Conservation (phyloP, 1,140 invertebrate genomes). For the Elysia chlorotica region DNA sequence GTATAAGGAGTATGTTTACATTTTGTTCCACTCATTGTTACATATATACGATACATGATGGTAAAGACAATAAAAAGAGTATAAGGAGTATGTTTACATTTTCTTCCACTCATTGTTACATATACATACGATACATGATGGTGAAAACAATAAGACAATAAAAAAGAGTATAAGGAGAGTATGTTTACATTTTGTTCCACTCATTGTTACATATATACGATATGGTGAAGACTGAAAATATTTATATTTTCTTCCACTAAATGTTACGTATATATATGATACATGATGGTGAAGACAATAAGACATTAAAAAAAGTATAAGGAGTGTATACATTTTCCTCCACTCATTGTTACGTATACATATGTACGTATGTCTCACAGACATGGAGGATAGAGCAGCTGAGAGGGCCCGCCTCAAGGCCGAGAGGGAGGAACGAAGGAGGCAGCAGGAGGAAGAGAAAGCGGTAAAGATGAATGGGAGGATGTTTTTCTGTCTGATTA, state of each 20-base stretch:
- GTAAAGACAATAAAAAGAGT: neutral
- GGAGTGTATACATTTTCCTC: neutral
- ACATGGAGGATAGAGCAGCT: constrained; percentile 57
- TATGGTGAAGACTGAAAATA: neutral
- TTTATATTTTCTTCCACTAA: neutral
- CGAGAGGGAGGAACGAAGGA: constrained; percentile 55
- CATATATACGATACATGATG: neutral
- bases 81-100: neutral
- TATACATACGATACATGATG: neutral
- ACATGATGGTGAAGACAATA: neutral
- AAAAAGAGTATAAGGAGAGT: too few species aligned
- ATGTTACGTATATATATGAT: neutral
- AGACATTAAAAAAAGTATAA: neutral
- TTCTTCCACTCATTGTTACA: neutral
- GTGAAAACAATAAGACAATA: neutral
- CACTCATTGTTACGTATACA: neutral
- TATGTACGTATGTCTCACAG: too few species aligned
- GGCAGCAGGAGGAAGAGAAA: constrained; percentile 53
- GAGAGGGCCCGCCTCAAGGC: constrained; percentile 51
- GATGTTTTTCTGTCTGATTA: neutral
- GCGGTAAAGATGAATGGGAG: constrained; percentile 36
- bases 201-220: neutral
- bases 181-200: neutral
- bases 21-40: neutral
- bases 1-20: too few species aligned